Conservation (phyloP, 2,888 invertebrate genomes). For the Microctonus hyperodae region DNA sequence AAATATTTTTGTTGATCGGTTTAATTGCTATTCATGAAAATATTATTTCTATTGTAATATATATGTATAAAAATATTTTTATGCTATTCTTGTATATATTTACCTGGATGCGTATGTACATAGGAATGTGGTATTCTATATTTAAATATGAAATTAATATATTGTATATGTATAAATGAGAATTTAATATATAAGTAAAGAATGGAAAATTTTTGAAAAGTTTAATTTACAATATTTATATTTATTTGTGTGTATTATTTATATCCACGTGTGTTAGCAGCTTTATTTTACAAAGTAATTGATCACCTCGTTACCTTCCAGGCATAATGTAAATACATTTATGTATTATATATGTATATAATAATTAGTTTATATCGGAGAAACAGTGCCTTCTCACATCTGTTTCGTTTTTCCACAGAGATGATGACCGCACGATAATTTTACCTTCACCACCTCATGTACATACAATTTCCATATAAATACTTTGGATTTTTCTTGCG, state of each 20-base stretch:
- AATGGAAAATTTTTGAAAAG: too few species aligned
- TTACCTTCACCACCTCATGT: neutral
- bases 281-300: neutral
- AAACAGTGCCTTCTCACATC: neutral
- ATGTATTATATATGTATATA: neutral
- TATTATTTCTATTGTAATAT: too few species aligned
- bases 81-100: neutral
- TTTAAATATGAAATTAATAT: neutral
- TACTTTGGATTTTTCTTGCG: neutral
- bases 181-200: too few species aligned
- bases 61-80: too few species aligned
- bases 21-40: too few species aligned
- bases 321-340: neutral
- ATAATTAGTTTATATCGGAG: neutral
- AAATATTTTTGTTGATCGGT: too few species aligned
- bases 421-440: neutral
- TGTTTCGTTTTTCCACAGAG: neutral
- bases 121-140: too few species aligned
- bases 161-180: too few species aligned
- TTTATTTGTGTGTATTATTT: too few species aligned
- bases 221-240: too few species aligned
- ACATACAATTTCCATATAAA: neutral
- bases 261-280: too few species aligned
- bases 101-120: too few species aligned
- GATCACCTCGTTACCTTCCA: neutral